Evolutionary conservation across 2,888 invertebrate species (phyloP), one percentile per base, ranked within the genome.

Genomic region (Galeruca laticollis): DNA sequence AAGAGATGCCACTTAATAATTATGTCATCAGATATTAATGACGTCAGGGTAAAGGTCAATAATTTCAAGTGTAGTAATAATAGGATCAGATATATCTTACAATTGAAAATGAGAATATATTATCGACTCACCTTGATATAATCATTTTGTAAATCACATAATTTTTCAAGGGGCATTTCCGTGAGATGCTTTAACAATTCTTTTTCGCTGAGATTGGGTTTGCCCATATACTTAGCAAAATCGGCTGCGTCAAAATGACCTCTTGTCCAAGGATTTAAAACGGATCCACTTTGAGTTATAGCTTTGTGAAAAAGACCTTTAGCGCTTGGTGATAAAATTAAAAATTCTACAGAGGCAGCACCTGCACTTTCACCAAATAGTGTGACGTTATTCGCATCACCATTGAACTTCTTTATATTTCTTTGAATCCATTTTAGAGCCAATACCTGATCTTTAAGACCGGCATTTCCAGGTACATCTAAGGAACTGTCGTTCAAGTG

Each of bases 391-490:
- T 76, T 72, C 2, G 81, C 75, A 73, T 81, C 76, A 11, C 81
- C 80, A 61, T 71, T 68, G 62, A 81, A 81, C 13, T 76, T 47
- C 9, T 79, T 72, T 13, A 88, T 87, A 74, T 88, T 88, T 2
- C 80, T 80, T 71, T 87, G 85, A 0, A 88, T 82, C 88, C 88
- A 88, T 72, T 85, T 86, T 49, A 88, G 73, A 0, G 88, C 88
- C 76, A 87, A 72, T 1, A 87, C 82, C 80, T 87, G 86, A 77
- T 88, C 88, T 80, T 88, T 88, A 0, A 88, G 80, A 2, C 87
- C 88, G 0, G 87, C 87, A 79, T 88, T 88, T 4, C 88, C 88
- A 0, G 88, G 87, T 61, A 88, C 83, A 61, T 84, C 84, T 10
- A 88, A 77, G 2, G 84, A 79, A 11, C 83, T 78, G 72, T 88